Evolutionary conservation across 2,113 vertebrate species (phyloP).

Genomic region (Corythornis cristatus): DNA sequence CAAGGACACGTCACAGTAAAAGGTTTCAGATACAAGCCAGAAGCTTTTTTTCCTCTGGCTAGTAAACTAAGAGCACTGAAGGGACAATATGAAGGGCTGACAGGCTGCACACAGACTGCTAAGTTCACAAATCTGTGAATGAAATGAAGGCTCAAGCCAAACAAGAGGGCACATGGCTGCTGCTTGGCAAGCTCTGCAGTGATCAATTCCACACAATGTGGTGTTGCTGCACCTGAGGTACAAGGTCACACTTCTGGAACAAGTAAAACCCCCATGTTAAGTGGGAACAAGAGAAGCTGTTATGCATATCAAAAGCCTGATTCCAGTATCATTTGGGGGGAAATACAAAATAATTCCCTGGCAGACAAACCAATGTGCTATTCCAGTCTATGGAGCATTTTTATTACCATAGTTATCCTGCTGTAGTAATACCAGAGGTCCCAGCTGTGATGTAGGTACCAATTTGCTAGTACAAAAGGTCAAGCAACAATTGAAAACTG

Average conservation of each 20-base stretch:
- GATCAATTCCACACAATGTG: rapidly evolving
- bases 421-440: background rate
- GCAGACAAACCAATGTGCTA: background rate
- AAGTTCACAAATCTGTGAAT: background rate
- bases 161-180: background rate
- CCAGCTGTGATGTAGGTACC: background rate
- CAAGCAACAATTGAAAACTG: rapidly evolving
- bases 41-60: background rate
- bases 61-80: background rate
- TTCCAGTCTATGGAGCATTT: background rate
- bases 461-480: background rate
- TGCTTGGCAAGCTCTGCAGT: background rate
- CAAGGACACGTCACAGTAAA: background rate
- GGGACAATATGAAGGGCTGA: background rate
- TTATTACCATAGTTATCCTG: background rate
- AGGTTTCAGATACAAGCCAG: background rate
- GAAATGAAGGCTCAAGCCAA: background rate
- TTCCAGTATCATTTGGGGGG: background rate
- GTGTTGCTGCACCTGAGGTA: background rate
- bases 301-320: background rate
- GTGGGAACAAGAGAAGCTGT: background rate
- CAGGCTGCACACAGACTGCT: background rate
- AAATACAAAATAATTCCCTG: background rate
- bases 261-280: background rate
- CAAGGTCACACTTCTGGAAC: background rate